A percentile compares a stretch with the other conserved stretches of the same genome.
phyloP scores from a whole-genome alignment of 2,888 invertebrate genomes.

The Empis stercorea region DNA sequence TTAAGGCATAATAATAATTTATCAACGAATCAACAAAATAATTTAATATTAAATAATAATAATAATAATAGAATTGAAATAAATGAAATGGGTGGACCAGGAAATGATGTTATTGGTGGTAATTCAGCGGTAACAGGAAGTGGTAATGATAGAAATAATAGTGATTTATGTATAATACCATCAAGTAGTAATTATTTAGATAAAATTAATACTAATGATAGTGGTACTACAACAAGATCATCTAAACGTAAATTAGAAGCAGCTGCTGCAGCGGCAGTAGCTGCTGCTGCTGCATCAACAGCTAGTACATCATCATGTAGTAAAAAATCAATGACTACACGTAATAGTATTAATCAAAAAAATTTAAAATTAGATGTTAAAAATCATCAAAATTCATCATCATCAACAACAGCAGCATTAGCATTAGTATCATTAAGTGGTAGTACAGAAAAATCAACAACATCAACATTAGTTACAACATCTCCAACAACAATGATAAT shows the following conservation, averaged over 20 bases:
- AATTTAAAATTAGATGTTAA: conserved; percentile 9
- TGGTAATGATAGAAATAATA: neutral
- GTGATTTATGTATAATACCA: conserved; percentile 1
- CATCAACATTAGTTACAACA: conserved; percentile 4
- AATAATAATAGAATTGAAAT: too few species aligned
- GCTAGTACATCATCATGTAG: conserved; percentile 2
- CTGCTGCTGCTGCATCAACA: conserved; percentile 1
- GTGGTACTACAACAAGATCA: conserved; percentile 8
- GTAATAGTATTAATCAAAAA: conserved; percentile 6
- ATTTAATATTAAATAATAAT: too few species aligned
- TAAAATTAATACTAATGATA: conserved; percentile 6
- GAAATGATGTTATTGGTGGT: neutral
- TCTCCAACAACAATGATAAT: conserved; percentile 15
- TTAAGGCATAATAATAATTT: too few species aligned
- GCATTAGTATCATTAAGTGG: neutral
- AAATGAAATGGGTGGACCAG: conserved; percentile 10
- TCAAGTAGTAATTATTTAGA: conserved; percentile 9
- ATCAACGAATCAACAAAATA: too few species aligned
- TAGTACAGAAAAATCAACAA: conserved; percentile 14
- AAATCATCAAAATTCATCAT: conserved; percentile 1
- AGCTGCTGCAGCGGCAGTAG: conserved; percentile 6
- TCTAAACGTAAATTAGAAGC: conserved; percentile 2
- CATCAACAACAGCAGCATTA: neutral
- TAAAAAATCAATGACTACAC: conserved; percentile 4
- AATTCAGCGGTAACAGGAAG: neutral